These are phyloP conservation scores for Drosophila guanche DNA, from an alignment of 1,140 invertebrate species.

Conservation along the genomic window DNA sequence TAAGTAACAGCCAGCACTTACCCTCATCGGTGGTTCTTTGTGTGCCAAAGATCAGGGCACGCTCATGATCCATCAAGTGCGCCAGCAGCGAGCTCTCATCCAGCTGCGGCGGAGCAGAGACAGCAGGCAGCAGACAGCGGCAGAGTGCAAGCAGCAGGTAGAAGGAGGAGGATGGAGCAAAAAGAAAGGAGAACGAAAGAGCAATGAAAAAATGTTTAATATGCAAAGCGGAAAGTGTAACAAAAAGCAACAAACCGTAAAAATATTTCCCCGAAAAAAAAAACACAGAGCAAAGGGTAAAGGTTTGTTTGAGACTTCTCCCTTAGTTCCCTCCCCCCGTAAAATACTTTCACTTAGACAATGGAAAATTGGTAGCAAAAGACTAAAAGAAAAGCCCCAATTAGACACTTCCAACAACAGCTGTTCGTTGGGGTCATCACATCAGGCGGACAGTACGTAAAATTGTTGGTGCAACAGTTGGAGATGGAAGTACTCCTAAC, in stretches of 20 bases:
- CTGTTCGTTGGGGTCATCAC: constrained; percentile 40
- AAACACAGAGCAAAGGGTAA: constrained; percentile 51
- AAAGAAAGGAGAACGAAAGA: constrained; percentile 46
- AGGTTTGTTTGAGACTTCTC: constrained; percentile 30
- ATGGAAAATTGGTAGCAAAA: constrained; percentile 65
- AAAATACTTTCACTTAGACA: constrained; percentile 76
- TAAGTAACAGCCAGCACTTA: constrained; percentile 42
- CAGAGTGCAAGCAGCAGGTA: too few species aligned
- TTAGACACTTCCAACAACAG: constrained; percentile 46
- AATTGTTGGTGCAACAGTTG: constrained; percentile 22
- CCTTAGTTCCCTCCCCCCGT: neutral
- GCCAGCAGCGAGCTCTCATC: constrained; percentile 70
- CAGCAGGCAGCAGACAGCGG: too few species aligned
- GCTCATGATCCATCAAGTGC: constrained; percentile 74
- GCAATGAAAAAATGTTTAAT: constrained; percentile 52
- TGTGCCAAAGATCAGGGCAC: constrained; percentile 77
- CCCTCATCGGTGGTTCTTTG: constrained; percentile 35
- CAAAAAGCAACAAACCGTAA: constrained; percentile 70
- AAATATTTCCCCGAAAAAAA: constrained; percentile 33
- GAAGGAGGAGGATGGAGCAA: neutral
- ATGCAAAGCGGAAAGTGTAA: constrained; percentile 70
- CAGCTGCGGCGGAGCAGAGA: constrained; percentile 57
- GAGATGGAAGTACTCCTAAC: too few species aligned
- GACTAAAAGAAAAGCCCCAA: constrained; percentile 54
- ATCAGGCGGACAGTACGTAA: constrained; percentile 21